Evolutionary conservation across 2,888 invertebrate genomes (phyloP).

Genomic region (Sipunculus nudus): DNA sequence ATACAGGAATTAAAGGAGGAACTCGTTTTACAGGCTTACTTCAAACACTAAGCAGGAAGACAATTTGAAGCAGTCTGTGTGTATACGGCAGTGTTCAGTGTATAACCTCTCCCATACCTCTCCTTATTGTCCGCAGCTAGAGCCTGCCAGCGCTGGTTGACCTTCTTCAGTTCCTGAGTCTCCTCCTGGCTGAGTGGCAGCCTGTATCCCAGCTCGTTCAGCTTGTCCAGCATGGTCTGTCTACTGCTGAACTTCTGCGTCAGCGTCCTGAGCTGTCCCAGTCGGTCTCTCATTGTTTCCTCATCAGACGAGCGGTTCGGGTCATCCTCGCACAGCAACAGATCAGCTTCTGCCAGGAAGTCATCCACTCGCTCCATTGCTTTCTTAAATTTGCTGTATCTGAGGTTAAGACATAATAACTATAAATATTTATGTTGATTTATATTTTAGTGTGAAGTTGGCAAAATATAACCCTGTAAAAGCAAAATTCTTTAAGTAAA

Average conservation of each 20-base stretch:
- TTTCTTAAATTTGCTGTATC: conserved; percentile 49
- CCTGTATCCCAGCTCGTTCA: conserved; percentile 59
- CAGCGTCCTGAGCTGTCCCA: conserved; percentile 49
- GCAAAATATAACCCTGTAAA: no score
- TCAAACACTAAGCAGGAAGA: no score
- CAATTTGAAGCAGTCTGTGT: no score
- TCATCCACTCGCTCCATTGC: conserved; percentile 46
- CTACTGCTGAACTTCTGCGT: conserved; percentile 32
- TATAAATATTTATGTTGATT: not conserved
- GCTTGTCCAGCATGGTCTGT: conserved; percentile 48
- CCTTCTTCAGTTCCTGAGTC: conserved; percentile 47
- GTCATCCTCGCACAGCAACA: conserved; percentile 47
- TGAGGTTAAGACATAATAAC: conserved; percentile 11
- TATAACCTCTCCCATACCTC: conserved; percentile 44
- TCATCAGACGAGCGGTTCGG: conserved; percentile 51
- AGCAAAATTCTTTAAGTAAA: no score
- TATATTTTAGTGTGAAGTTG: no score
- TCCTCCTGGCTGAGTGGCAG: conserved; percentile 52
- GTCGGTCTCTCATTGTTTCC: conserved; percentile 48
- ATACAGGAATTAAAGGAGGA: no score
- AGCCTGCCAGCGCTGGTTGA: conserved; percentile 58
- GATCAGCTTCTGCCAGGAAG: conserved; percentile 50
- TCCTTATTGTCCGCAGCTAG: conserved; percentile 47
- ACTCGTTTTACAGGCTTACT: no score
- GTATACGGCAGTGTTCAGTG: no score